Conservation (phyloP, 2,888 invertebrate genomes). For the Galeopsomyia nigrocyanea region DNA sequence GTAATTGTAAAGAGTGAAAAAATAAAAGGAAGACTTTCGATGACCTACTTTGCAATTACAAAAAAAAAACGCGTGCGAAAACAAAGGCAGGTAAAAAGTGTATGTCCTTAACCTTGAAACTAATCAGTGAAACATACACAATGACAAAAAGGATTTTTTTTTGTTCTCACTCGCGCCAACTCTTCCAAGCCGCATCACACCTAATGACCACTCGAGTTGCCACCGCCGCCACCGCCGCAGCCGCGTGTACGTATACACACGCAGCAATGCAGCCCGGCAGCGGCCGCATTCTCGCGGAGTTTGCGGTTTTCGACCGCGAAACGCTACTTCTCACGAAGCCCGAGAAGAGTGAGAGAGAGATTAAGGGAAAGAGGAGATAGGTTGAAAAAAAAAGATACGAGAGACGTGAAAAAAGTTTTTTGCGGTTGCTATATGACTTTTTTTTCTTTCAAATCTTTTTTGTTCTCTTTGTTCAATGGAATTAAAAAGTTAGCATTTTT, state of each 20-base stretch:
- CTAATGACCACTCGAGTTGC: conserved; percentile 34
- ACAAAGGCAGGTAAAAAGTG: neutral
- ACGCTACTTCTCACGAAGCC: conserved; percentile 15
- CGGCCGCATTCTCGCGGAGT: conserved; percentile 35
- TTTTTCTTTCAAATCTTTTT: neutral
- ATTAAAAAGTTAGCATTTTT: no score
- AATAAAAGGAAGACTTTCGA: neutral
- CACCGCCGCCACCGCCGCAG: no score
- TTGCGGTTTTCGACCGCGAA: conserved; percentile 26
- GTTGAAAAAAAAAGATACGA: neutral
- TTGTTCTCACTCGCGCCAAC: neutral
- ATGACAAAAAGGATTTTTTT: neutral
- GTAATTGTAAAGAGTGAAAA: neutral
- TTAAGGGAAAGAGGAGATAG: neutral
- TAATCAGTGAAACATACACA: conserved; percentile 23
- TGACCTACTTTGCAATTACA: no score
- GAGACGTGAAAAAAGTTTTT: conserved; percentile 1
- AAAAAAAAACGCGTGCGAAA: neutral
- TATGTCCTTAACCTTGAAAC: conserved; percentile 27
- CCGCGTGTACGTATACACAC: neutral
- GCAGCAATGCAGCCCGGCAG: conserved; percentile 35
- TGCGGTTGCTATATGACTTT: neutral
- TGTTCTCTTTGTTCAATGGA: neutral
- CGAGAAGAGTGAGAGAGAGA: conserved; percentile 6
- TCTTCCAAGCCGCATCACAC: neutral